phyloP scores from a whole-genome alignment of 2,797 vertebrate species.

The Margarornis squamiger region DNA sequence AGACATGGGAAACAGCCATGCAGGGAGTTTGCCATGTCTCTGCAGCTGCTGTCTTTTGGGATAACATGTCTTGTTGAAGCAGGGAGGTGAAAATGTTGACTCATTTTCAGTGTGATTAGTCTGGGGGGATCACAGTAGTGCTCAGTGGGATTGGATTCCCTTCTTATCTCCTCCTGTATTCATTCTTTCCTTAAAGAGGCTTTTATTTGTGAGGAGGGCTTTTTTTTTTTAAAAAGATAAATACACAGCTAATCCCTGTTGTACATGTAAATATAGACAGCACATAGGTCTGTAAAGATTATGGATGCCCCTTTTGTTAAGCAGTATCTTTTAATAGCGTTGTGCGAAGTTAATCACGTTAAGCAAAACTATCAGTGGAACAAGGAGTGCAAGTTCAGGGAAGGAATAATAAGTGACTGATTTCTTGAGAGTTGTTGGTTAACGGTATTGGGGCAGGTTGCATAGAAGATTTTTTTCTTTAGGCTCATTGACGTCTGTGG shows the following conservation, averaged over 20 bases:
- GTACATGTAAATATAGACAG: constrained; percentile 32
- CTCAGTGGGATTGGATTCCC: not conserved
- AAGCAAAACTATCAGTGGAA: not conserved
- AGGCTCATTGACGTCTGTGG: not conserved
- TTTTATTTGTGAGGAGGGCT: not conserved
- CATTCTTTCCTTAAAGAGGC: not conserved
- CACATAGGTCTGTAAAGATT: constrained; percentile 32
- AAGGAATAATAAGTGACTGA: not conserved
- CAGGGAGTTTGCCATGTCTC: not conserved
- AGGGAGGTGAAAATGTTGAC: not conserved
- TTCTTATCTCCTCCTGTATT: not conserved
- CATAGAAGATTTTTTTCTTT: not conserved
- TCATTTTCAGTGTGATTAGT: not conserved
- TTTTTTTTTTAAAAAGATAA: not conserved
- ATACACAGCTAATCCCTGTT: constrained; percentile 14
- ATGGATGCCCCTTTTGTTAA: constrained; percentile 42
- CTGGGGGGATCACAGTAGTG: not conserved
- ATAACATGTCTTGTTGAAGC: not conserved
- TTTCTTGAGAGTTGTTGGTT: not conserved
- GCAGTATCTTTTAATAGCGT: constrained; percentile 43
- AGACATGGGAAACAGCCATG: not conserved
- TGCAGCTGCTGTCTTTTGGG: not conserved
- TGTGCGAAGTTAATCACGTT: constrained; percentile 45
- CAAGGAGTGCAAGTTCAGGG: not conserved
- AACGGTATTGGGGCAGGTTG: not conserved